Evolutionary conservation across 1,140 invertebrate species (phyloP).

Genomic region (Lerema accius): DNA sequence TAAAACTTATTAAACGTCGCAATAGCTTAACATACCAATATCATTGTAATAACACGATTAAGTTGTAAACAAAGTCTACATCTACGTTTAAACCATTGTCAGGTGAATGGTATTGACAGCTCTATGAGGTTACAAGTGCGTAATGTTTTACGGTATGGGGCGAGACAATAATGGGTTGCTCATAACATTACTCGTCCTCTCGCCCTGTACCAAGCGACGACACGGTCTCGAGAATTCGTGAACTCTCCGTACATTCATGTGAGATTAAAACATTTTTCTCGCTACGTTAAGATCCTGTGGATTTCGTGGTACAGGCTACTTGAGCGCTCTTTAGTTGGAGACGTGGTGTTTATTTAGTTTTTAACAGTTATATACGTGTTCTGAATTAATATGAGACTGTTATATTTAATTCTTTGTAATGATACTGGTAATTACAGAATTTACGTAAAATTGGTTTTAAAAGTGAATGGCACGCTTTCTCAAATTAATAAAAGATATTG

Average conservation of each 20-base stretch:
- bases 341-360: constrained; percentile 62
- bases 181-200: constrained; percentile 81
- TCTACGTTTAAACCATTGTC: background rate
- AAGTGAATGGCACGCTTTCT: no score
- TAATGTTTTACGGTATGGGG: constrained; percentile 82
- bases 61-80: constrained; percentile 17
- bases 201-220: constrained; percentile 66
- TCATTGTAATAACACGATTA: constrained; percentile 20
- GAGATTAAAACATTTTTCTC: constrained; percentile 34
- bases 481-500: no score
- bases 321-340: constrained; percentile 51
- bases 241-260: constrained; percentile 37
- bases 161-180: constrained; percentile 82
- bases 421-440: no score
- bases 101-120: constrained; percentile 56
- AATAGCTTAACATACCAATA: constrained; percentile 1
- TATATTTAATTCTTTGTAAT: no score
- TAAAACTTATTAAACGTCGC: background rate
- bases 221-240: constrained; percentile 52
- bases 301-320: constrained; percentile 55
- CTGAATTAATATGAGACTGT: constrained; percentile 45
- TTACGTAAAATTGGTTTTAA: no score
- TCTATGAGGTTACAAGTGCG: constrained; percentile 69
- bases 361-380: constrained; percentile 36
- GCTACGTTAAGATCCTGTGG: background rate